Base-by-base conservation (phyloP, 2,888 invertebrate genomes). In the Cataglyphis cursor region DNA sequence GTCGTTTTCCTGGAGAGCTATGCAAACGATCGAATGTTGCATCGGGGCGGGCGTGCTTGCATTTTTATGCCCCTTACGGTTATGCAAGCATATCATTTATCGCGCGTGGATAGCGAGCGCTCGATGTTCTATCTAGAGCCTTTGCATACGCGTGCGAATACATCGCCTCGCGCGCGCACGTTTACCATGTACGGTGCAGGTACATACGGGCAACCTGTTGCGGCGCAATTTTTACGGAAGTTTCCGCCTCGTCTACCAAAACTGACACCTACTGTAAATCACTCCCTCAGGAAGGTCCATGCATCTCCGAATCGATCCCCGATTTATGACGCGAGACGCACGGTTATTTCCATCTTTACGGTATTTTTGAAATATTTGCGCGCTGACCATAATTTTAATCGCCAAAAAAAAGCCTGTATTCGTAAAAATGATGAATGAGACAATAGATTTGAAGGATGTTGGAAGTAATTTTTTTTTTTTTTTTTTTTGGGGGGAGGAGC, bases 201-300 rank as follows among this genome's bases (percentile, higher is more conserved):
- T 90, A 90, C 83, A 51, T 89, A 91, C 87, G 82, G 88, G 88
- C 91, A 91, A 91, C 91, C 91, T 91, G 91, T 91, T 91, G 91
- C 91, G 10, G 89, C 83, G 82, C 87, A 90, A 91, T 91, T 91
- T 91, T 91, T 91, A 85, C 87, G 85, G 75, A 88, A 87, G 86
- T 81, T 90, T 89, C 87, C 83, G 83, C 84, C 86, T 87, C 86
- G 86, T 87, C 85, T 85, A 88, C 84, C 87, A 84, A 89, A 90
- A 89, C 88, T 85, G 90, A 88, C 90, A 85, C 82, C 82, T 59
- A 83, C 83, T 83, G 86, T 89, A 89, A 89, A 89, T 88, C 89
- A 89, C 83, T 83, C 84, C 74, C 76, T 75, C 84, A 62, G 72
- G 64, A 62, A 74, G 84, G 73, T 82, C 72, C 85, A 84, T 88